Base-by-base conservation (phyloP, 2,797 vertebrate species). In the Pseudomugil gertrudae region DNA sequence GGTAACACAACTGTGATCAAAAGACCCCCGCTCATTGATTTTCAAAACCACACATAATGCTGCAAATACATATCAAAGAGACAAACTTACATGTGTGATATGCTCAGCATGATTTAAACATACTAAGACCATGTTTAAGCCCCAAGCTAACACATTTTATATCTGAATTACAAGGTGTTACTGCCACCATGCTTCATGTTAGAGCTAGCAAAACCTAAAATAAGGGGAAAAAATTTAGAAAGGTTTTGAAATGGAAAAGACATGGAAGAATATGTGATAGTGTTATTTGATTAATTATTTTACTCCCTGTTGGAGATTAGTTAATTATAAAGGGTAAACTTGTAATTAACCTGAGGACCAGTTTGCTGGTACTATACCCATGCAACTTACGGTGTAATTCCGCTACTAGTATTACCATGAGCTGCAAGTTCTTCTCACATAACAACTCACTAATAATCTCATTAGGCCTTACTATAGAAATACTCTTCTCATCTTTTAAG, bases 301-400 rank as follows among this genome's bases (percentile, higher is more conserved):
- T 92, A 78, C 51, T 80, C 65, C 26, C 58, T 57, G 83, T 88
- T 78, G 63, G 73, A 84, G 72, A 86, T 90, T 87, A 87, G 76
- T 87, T 91, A 85, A 92, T 92, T 92, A 90, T 80, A 90, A 88
- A 89, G 79, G 80, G 76, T 92, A 90, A 93, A 91, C 86, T 78
- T 72, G 87, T 90, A 88, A 92, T 92, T 90, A 92, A 83, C 84
- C 83, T 65, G 58, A 80, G 72, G 76, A 86, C 66, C 75, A 85
- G 76, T 69, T 84, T 65, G 66, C 75, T 89, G 84, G 70, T 87
- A 71, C 72, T 84, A 79, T 80, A 86, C 83, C 74, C 82, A 77
- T 72, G 72, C 71, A 87, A 88, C 71, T 43, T 69, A 40, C 35
- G 30, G 23, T 57, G 76, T 87, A 87, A 87, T 87, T 83, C 77